A percentile compares a stretch with the other conserved stretches of the same genome.
phyloP scores from a whole-genome alignment of 2,888 invertebrate genomes.

The Baccha elongata region DNA sequence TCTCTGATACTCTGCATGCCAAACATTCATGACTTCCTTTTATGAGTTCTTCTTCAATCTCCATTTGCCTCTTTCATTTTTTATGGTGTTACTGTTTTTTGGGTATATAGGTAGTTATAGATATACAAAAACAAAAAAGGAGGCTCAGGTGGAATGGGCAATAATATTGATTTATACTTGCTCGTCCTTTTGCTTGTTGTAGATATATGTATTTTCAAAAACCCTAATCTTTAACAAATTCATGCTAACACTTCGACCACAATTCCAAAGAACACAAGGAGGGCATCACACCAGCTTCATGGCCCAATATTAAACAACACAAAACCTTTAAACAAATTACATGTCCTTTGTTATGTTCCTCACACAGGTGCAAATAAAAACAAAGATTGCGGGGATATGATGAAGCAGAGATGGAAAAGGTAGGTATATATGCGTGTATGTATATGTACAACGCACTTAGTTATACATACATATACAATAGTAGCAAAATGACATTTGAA shows the following conservation, averaged over 20 bases:
- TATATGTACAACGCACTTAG: background rate
- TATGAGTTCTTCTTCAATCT: conserved; percentile 52
- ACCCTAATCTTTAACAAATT: conserved; percentile 66
- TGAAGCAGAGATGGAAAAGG: background rate
- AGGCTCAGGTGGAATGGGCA: conserved; percentile 6
- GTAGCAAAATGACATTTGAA: conserved; percentile 63
- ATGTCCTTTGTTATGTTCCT: conserved; percentile 54
- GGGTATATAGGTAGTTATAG: too few species aligned
- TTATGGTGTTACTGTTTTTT: conserved; percentile 32
- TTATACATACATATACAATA: background rate
- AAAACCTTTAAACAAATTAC: conserved; percentile 64
- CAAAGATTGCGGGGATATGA: conserved; percentile 27
- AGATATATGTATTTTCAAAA: conserved; percentile 43
- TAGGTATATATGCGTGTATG: background rate
- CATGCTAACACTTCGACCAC: conserved; percentile 57
- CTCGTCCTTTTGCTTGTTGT: conserved; percentile 68
- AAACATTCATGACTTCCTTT: conserved; percentile 64
- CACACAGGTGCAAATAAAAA: conserved; percentile 34
- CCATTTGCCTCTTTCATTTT: conserved; percentile 20
- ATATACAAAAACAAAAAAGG: background rate
- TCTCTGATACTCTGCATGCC: conserved; percentile 27
- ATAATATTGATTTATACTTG: conserved; percentile 70
- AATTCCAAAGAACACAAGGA: conserved; percentile 28
- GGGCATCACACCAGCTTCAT: conserved; percentile 7
- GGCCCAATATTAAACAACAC: conserved; percentile 12